These are phyloP conservation scores for Cassiopea andromeda DNA, from an alignment of 30 jellyfish, hydroid and myxozoan genomes.

Conservation along the genomic window DNA sequence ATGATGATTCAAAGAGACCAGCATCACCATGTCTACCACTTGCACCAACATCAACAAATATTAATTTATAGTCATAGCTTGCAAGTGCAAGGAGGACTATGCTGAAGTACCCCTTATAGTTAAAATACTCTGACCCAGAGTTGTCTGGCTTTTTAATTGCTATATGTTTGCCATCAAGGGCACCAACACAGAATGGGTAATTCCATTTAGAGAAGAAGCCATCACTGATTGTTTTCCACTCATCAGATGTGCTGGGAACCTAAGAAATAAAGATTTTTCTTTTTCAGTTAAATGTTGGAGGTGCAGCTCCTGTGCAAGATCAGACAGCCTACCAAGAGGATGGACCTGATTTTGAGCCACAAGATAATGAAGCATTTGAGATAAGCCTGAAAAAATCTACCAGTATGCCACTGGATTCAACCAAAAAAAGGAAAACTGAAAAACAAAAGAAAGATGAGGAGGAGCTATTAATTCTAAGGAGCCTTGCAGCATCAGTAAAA, in stretches of 20 bases:
- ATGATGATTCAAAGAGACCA: constrained; percentile 16
- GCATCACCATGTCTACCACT: constrained; percentile 60
- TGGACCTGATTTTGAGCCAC: constrained; percentile 2
- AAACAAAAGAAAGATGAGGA: constrained; percentile 9
- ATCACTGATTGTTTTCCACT: constrained; percentile 32
- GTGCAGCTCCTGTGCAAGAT: not conserved
- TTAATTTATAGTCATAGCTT: constrained; percentile 22
- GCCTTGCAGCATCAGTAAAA: not conserved
- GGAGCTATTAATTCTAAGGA: constrained; percentile 2
- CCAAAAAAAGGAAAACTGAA: constrained; percentile 13
- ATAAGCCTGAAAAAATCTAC: not conserved
- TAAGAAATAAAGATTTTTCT: not conserved
- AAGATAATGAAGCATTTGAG: not conserved
- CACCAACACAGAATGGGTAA: constrained; percentile 57
- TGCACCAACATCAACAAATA: constrained; percentile 56
- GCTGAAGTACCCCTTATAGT: constrained; percentile 42
- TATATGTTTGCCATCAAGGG: constrained; percentile 51
- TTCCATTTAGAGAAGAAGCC: constrained; percentile 27
- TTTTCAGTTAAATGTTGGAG: not conserved
- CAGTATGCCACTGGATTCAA: constrained; percentile 20
- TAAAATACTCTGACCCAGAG: constrained; percentile 37
- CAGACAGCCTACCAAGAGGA: not conserved
- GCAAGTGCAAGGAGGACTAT: constrained; percentile 44
- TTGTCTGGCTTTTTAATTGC: constrained; percentile 50
- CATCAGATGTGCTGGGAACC: constrained; percentile 32